A percentile compares a stretch with the other conserved stretches of the same genome.
Conservation (phyloP, 2,888 invertebrate species). For the Cephus spinipes region DNA sequence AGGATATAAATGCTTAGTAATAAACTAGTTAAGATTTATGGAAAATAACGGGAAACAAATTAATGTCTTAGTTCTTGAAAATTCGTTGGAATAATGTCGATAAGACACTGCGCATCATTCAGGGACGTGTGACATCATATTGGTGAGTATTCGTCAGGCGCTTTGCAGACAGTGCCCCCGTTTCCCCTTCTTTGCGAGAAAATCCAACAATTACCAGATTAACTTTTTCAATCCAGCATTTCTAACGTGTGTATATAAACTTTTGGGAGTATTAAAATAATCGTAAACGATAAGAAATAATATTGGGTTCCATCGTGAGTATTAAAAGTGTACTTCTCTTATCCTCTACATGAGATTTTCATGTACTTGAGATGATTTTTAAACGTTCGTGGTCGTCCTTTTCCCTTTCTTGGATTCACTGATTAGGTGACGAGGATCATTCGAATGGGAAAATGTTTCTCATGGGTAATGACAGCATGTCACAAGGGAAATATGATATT, state of each 20-base stretch:
- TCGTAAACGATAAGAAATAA: neutral
- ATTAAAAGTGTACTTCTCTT: neutral
- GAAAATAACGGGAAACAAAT: conserved; percentile 17
- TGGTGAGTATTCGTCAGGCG: neutral
- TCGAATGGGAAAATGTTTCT: neutral
- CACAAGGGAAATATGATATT: neutral
- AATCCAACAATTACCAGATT: neutral
- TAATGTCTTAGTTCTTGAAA: conserved; percentile 1
- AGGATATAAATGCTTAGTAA: neutral
- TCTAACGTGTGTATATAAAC: neutral
- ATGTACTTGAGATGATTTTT: neutral
- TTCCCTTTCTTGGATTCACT: neutral
- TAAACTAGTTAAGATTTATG: neutral
- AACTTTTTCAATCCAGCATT: neutral
- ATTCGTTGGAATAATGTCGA: conserved; percentile 12
- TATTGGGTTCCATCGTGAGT: neutral
- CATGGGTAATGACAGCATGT: neutral
- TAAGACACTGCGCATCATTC: conserved; percentile 36
- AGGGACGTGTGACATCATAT: conserved; percentile 21
- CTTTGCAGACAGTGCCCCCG: neutral
- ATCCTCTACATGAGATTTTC: neutral
- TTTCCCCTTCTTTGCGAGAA: neutral
- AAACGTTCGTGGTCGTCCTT: neutral
- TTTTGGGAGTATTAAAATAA: neutral
- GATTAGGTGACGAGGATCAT: neutral